Conservation (phyloP, 2,888 invertebrate genomes). For the Papilio gigon region DNA sequence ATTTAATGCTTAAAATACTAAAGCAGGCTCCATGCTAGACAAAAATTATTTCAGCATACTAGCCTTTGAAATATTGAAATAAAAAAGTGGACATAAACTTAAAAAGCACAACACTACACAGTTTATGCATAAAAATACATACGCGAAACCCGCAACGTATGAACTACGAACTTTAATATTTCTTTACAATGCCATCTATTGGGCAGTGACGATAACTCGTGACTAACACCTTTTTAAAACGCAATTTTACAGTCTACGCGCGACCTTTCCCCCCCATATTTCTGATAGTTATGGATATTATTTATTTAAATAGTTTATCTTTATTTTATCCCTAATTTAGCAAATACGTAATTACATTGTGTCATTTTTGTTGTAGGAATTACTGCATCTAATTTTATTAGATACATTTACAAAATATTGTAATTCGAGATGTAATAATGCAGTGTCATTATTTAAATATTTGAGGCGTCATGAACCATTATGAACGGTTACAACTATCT, state of each 20-base stretch:
- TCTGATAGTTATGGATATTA: background rate
- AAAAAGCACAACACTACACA: background rate
- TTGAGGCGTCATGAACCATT: too few species aligned
- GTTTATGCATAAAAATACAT: background rate
- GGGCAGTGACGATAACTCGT: background rate
- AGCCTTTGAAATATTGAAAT: background rate
- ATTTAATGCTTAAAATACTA: background rate
- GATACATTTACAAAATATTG: too few species aligned
- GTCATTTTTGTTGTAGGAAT: too few species aligned
- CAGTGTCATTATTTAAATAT: too few species aligned
- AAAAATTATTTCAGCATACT: background rate
- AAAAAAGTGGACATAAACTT: background rate
- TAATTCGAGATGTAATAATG: too few species aligned
- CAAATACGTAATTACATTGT: too few species aligned
- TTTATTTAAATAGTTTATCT: background rate
- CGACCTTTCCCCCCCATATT: background rate
- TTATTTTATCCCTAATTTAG: background rate
- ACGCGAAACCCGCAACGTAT: background rate
- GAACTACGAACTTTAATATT: background rate
- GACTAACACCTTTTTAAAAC: background rate
- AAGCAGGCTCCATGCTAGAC: background rate
- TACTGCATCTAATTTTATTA: too few species aligned
- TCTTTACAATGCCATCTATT: slow-evolving; percentile 17
- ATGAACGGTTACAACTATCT: too few species aligned
- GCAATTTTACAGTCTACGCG: background rate